Conservation (phyloP, 2,113 vertebrate genomes). For the Zapus hudsonius region DNA sequence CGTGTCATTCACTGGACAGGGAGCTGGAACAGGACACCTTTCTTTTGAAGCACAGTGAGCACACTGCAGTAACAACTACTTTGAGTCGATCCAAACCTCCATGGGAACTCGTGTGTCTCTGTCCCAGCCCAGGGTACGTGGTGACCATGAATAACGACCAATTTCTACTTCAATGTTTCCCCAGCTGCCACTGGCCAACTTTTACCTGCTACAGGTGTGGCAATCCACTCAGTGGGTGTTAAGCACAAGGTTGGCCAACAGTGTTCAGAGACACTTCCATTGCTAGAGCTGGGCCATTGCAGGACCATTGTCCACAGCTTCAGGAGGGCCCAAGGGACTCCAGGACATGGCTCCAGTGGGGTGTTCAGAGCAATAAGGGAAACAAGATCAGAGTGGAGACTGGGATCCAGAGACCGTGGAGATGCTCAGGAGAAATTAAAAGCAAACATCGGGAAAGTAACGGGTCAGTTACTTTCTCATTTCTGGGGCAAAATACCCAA, state of each 20-base stretch:
- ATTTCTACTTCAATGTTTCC: background rate
- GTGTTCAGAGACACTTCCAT: background rate
- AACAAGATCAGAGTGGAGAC: background rate
- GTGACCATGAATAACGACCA: background rate
- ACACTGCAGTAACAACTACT: background rate
- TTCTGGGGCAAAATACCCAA: no score
- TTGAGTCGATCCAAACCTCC: background rate
- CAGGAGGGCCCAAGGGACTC: background rate
- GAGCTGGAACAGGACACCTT: background rate
- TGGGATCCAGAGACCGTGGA: background rate
- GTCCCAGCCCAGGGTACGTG: background rate
- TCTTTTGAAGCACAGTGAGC: background rate
- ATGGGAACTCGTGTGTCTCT: background rate
- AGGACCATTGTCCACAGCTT: background rate
- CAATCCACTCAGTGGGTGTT: background rate
- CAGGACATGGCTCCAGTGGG: background rate
- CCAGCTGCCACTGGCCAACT: background rate
- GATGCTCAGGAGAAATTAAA: background rate
- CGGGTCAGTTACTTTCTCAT: no score
- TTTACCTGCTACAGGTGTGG: background rate
- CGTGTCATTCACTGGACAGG: background rate
- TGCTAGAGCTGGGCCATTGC: background rate
- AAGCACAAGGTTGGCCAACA: background rate
- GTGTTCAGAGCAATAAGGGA: accelerated
- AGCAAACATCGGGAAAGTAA: background rate